phyloP scores from a whole-genome alignment of 2,797 vertebrate species.

The Pteropus rufus region DNA sequence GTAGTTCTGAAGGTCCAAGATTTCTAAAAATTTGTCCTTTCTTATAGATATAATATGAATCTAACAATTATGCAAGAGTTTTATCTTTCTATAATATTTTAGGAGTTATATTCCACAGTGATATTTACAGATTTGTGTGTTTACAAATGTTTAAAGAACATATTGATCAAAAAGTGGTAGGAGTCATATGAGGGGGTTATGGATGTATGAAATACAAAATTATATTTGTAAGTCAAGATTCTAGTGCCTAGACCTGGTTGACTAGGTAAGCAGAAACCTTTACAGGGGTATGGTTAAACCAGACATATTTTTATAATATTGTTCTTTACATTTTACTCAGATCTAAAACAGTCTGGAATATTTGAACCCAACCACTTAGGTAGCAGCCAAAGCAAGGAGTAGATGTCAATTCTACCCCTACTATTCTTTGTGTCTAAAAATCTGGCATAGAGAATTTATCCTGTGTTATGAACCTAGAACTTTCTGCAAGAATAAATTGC shows the following conservation, averaged over 20 bases:
- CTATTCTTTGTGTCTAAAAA: not conserved
- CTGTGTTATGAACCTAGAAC: not conserved
- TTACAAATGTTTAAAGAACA: constrained; percentile 19
- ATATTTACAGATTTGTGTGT: not conserved
- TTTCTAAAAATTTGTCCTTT: not conserved
- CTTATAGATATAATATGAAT: not conserved
- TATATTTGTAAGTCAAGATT: not conserved
- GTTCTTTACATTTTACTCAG: not conserved
- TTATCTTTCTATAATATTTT: not conserved
- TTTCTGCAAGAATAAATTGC: not conserved
- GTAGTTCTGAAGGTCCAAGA: not conserved
- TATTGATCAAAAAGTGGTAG: not conserved
- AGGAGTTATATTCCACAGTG: not conserved
- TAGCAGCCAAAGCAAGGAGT: not conserved
- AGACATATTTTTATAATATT: not conserved
- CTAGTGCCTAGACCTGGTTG: not conserved
- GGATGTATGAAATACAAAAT: not conserved
- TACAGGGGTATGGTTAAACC: not conserved
- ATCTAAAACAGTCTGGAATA: not conserved
- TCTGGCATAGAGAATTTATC: not conserved
- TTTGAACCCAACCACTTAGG: not conserved
- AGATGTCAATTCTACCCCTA: not conserved
- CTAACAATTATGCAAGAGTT: not conserved
- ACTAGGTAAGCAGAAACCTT: not conserved
- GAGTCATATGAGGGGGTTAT: not conserved